Base-by-base conservation (phyloP, 2,888 invertebrate species). In the Netelia melanura region DNA sequence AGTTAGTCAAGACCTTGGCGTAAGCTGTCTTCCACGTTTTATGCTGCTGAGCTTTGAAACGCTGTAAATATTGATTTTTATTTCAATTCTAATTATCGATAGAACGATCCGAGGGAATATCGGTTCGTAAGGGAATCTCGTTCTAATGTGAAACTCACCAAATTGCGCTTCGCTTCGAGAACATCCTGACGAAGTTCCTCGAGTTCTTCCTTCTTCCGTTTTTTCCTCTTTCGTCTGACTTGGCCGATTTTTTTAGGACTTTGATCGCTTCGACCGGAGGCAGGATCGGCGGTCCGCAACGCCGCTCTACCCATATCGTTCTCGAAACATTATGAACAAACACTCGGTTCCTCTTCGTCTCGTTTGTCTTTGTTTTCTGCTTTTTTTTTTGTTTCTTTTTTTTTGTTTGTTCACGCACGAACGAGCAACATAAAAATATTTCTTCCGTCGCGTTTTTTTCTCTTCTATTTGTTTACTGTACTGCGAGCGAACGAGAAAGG, bases 171-270 rank as follows among this genome's bases (percentile, higher is more conserved):
- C 0, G 87, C 79, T 64, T 77, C 81, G 64, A 84, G 78, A 25
- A 84, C 87, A 76, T 85, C 85, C 21, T 65, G 75, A 56, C 83
- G 83, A 10, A 88, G 25, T 61, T 85, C 76, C 44, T 87, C 87
- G 52, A 88, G 85, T 23, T 88, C 87, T 52, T 70, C 38, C 38
- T 38, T 83, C 52, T 78, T 83, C n/a, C 81, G 79, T 75, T 80
- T 86, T 25, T 79, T 85, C 25, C 74, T 80, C 56, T 87, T 88
- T 30, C 61, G 67, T 56, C 71, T 81, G 0, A 56, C 25, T 61
- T 64, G 82, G 8, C 43, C 71, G 11, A 62, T 71, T 72, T 72
- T 79, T 82, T 64, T 79, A 10, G 52, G 21, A 30, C 62, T 25
- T 11, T 81, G 52, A 10, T 17, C 78, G 75, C 44, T 54, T 64